Evolutionary conservation across 2,113 vertebrate species (phyloP).

Genomic region (Dunckerocampus dactyliophorus): DNA sequence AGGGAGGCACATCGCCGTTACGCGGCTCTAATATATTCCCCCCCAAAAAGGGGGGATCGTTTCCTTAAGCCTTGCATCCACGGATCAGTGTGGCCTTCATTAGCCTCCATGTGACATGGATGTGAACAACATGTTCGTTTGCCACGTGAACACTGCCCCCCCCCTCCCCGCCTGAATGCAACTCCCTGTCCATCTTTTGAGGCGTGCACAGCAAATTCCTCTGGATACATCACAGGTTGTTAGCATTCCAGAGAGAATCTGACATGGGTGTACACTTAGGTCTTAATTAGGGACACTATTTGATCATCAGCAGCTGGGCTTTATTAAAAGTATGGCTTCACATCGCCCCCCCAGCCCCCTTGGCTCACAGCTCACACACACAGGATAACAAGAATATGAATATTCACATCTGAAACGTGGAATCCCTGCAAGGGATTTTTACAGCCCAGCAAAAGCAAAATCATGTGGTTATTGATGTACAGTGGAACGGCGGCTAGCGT

Average conservation of each 20-base stretch:
- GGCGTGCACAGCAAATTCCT: conserved; percentile 58
- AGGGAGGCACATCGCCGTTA: conserved; percentile 24
- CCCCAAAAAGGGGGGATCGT: conserved; percentile 53
- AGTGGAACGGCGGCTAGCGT: no score
- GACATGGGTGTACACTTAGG: conserved; percentile 54
- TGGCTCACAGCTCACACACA: conserved; percentile 35
- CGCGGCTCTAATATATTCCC: conserved; percentile 51
- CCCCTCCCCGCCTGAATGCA: conserved; percentile 24
- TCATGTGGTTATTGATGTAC: background rate
- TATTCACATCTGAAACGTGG: conserved; percentile 27
- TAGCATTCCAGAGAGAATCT: conserved; percentile 65
- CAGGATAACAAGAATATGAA: conserved; percentile 30
- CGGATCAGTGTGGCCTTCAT: conserved; percentile 67
- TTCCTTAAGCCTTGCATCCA: conserved; percentile 62
- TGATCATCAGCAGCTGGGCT: conserved; percentile 69
- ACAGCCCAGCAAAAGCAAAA: background rate
- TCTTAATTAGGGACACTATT: conserved; percentile 67
- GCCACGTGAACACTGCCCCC: conserved; percentile 53
- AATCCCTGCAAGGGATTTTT: conserved; percentile 13
- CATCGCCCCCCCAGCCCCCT: conserved; percentile 40
- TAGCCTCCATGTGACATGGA: conserved; percentile 67
- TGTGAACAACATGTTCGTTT: conserved; percentile 67
- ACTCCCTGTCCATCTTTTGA: conserved; percentile 30
- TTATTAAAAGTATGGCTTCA: conserved; percentile 55
- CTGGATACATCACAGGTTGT: conserved; percentile 68